Evolutionary conservation across 2,113 vertebrate genomes (phyloP).

Genomic region (Illadopsis cleaveri): DNA sequence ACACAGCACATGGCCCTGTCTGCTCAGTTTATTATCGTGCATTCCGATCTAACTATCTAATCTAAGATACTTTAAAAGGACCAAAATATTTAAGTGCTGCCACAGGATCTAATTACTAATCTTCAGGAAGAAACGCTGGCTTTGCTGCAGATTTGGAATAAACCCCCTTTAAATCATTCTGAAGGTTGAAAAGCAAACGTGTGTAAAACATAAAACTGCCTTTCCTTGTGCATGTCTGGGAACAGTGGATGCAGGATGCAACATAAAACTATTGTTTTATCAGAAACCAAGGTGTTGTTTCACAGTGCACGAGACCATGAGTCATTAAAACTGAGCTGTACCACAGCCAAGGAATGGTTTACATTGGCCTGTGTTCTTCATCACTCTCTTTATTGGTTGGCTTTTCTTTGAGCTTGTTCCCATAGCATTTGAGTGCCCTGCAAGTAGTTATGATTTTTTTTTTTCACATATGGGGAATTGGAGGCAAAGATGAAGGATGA

Average conservation of each 20-base stretch:
- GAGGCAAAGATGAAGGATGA: background rate
- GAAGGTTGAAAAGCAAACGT: background rate
- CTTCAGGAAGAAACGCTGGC: constrained; percentile 8
- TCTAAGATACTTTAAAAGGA: constrained; percentile 45
- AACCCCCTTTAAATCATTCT: background rate
- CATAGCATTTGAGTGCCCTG: background rate
- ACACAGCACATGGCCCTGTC: constrained; percentile 4
- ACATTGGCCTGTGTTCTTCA: background rate
- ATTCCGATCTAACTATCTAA: constrained; percentile 51
- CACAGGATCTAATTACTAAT: constrained; percentile 49
- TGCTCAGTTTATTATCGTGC: constrained; percentile 19
- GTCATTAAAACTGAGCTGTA: background rate
- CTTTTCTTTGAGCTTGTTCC: background rate
- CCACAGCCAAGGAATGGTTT: background rate
- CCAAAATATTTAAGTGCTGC: constrained; percentile 18
- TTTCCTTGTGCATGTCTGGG: background rate
- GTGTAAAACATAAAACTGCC: background rate
- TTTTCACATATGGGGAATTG: background rate
- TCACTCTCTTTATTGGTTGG: background rate
- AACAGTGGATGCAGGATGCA: background rate
- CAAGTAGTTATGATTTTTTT: background rate
- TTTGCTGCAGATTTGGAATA: background rate
- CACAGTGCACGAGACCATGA: background rate
- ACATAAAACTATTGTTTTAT: background rate
- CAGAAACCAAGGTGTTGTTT: background rate